Conservation (phyloP, 2,888 invertebrate genomes). For the Netelia fuscicornis region DNA sequence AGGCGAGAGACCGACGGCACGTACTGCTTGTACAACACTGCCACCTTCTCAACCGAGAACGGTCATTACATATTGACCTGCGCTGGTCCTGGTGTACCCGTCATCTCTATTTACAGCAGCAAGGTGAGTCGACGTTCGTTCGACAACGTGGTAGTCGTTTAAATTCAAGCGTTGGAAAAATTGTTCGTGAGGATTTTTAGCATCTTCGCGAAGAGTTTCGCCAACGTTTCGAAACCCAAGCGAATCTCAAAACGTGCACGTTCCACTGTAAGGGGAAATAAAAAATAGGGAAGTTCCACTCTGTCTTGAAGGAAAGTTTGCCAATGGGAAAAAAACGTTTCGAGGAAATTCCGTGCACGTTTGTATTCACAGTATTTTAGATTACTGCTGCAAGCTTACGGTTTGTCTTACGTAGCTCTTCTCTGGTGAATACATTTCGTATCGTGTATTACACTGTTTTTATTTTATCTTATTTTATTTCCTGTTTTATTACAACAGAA, state of each 20-base stretch:
- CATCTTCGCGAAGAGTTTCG: background rate
- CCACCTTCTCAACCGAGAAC: slow-evolving; percentile 89
- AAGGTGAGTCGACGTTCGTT: slow-evolving; percentile 80
- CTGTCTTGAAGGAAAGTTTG: no score
- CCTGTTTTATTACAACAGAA: slow-evolving; percentile 72
- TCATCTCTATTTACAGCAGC: slow-evolving; percentile 87
- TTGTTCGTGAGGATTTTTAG: background rate
- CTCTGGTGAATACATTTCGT: background rate
- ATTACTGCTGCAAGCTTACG: no score
- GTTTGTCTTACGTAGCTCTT: no score
- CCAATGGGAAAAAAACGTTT: no score
- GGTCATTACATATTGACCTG: slow-evolving; percentile 91
- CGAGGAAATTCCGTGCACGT: no score
- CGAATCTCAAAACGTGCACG: no score
- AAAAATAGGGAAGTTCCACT: no score
- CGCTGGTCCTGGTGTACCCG: slow-evolving; percentile 94
- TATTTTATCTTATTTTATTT: background rate
- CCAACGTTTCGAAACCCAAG: no score
- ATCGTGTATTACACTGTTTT: background rate
- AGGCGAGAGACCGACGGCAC: slow-evolving; percentile 85
- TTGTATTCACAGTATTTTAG: no score
- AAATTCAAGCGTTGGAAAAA: no score
- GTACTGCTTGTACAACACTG: slow-evolving; percentile 89
- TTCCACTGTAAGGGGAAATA: no score
- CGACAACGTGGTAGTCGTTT: background rate